phyloP scores from a whole-genome alignment of 2,888 invertebrate genomes.

The Drosophila ezoana region DNA sequence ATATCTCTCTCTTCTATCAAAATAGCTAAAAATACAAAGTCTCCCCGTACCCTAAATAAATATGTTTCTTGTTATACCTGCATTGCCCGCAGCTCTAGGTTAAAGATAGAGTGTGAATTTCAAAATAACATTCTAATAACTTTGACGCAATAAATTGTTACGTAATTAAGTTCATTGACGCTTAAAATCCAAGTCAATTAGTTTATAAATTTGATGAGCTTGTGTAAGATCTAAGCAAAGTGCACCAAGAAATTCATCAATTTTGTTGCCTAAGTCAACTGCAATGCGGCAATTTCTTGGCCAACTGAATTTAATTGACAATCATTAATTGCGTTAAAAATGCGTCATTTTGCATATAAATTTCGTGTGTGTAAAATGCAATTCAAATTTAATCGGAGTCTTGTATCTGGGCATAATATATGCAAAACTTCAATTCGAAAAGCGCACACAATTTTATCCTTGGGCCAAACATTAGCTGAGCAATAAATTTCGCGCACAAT shows the following conservation, averaged over 20 bases:
- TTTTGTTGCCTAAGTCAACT: conserved; percentile 23
- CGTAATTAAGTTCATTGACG: not conserved
- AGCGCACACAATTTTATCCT: conserved; percentile 58
- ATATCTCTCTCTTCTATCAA: too few relatives aligned
- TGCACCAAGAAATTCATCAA: conserved; percentile 7
- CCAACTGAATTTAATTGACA: conserved; percentile 47
- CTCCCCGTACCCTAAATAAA: not conserved
- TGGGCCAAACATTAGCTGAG: conserved; percentile 71
- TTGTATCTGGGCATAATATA: conserved; percentile 61
- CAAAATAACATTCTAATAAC: not conserved
- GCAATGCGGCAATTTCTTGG: conserved; percentile 40
- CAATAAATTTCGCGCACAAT: conserved; percentile 77
- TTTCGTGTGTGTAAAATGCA: conserved; percentile 36
- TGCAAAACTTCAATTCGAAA: conserved; percentile 50
- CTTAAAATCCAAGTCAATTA: not conserved
- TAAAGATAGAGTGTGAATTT: not conserved
- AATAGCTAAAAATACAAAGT: too few relatives aligned
- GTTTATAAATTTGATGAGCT: not conserved
- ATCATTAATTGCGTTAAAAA: conserved; percentile 44
- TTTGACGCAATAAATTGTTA: not conserved
- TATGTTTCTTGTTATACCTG: not conserved
- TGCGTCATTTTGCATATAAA: conserved; percentile 18
- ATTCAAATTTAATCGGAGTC: conserved; percentile 58
- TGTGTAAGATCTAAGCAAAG: not conserved
- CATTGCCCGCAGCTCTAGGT: not conserved